Evolutionary conservation across 1,140 invertebrate genomes (phyloP).

Genomic region (Dendroctonus ponderosae): DNA sequence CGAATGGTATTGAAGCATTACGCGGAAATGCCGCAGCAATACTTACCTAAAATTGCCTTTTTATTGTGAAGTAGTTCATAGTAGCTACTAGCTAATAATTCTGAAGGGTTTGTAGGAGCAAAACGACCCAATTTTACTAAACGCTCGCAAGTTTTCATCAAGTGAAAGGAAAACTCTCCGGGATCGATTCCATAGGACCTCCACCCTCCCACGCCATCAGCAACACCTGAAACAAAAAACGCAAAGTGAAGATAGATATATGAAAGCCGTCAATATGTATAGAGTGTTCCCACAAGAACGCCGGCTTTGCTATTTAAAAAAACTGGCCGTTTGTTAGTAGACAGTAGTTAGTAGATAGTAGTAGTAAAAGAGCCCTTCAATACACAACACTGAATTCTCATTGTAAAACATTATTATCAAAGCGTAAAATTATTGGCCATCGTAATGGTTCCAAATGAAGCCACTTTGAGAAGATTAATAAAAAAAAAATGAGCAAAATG

Average conservation of each 20-base stretch:
- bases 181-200: slow-evolving; percentile 96
- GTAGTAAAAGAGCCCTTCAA: no score
- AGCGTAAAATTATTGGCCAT: no score
- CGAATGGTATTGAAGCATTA: neutral
- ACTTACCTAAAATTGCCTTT: slow-evolving; percentile 81
- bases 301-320: no score
- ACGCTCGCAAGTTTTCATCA: slow-evolving; percentile 93
- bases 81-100: slow-evolving; percentile 84
- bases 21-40: neutral
- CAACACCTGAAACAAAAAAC: slow-evolving; percentile 74
- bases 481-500: no score
- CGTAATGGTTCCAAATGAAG: no score
- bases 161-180: slow-evolving; percentile 86
- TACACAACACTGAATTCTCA: no score
- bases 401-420: no score
- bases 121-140: slow-evolving; percentile 86
- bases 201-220: slow-evolving; percentile 98
- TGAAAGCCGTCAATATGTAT: no score
- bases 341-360: no score
- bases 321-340: neutral
- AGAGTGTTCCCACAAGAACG: no score
- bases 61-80: slow-evolving; percentile 90
- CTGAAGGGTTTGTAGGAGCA: slow-evolving; percentile 78
- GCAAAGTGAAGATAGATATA: no score
- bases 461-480: no score